Conservation (phyloP, 2,113 vertebrate genomes). For the Tachycineta bicolor region DNA sequence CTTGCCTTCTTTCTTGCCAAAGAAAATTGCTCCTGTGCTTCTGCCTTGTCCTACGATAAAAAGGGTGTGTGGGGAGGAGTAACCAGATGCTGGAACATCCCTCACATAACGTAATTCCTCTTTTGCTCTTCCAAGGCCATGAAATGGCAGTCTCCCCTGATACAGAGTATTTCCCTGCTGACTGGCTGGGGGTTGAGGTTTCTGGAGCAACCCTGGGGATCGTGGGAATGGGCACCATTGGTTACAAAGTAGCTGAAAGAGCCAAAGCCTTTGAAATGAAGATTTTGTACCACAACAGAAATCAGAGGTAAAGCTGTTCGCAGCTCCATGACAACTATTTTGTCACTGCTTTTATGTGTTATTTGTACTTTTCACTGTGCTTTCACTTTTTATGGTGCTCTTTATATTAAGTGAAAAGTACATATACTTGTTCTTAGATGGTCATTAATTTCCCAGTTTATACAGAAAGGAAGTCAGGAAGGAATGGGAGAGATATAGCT, state of each 20-base stretch:
- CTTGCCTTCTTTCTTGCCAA: neutral
- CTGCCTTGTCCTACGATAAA: neutral
- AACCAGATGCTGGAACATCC: neutral
- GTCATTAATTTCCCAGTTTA: neutral
- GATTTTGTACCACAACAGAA: slow-evolving; percentile 77
- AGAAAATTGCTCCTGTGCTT: neutral
- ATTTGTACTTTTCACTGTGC: neutral
- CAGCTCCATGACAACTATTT: neutral
- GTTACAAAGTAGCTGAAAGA: slow-evolving; percentile 72
- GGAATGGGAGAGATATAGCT: neutral
- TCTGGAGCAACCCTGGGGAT: slow-evolving; percentile 72
- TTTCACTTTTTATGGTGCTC: neutral
- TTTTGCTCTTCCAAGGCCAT: slow-evolving; percentile 39
- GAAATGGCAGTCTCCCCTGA: slow-evolving; percentile 54
- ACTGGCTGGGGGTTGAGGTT: slow-evolving; percentile 67
- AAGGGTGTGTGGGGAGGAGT: rapidly evolving
- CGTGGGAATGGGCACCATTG: slow-evolving; percentile 74
- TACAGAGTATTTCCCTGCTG: slow-evolving; percentile 23
- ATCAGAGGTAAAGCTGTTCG: slow-evolving; percentile 60
- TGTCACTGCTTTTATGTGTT: neutral
- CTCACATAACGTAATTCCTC: neutral
- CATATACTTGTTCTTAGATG: neutral
- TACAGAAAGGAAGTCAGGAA: neutral
- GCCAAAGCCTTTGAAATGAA: slow-evolving; percentile 78
- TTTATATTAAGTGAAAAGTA: neutral